These are phyloP conservation scores for Catharus bicknelli DNA, from an alignment of 2,113 vertebrate species.

Conservation along the genomic window DNA sequence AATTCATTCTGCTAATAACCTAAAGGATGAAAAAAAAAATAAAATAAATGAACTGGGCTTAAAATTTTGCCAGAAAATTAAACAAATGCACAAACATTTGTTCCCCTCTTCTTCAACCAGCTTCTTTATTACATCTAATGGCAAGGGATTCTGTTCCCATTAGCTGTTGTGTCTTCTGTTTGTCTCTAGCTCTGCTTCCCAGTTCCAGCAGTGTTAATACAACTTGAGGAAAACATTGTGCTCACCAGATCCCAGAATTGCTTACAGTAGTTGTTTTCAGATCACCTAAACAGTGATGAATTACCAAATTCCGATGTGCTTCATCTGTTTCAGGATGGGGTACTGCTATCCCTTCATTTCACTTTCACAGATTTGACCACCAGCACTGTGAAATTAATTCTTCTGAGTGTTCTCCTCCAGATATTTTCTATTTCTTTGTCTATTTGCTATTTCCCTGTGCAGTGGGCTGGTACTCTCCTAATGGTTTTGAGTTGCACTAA, in stretches of 20 bases:
- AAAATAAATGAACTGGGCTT: neutral
- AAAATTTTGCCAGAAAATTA: neutral
- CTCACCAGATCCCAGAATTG: neutral
- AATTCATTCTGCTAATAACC: neutral
- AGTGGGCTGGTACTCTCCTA: neutral
- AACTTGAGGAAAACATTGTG: neutral
- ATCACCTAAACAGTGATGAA: neutral
- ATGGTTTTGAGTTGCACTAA: neutral
- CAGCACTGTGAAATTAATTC: neutral
- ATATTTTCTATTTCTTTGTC: neutral
- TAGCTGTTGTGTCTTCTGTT: neutral
- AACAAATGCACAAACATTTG: neutral
- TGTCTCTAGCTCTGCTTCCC: neutral
- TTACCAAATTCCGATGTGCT: neutral
- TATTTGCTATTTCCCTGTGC: neutral
- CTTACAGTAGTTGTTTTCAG: neutral
- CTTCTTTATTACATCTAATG: neutral
- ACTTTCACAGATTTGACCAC: neutral
- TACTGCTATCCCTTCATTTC: neutral
- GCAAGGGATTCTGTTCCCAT: neutral
- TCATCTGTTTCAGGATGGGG: neutral
- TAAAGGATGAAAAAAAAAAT: neutral
- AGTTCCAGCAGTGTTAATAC: neutral
- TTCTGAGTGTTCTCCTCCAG: neutral
- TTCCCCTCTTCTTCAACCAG: fast-evolving